Conservation (phyloP, 2,113 vertebrate species). For the Poeciliopsis prolifica region DNA sequence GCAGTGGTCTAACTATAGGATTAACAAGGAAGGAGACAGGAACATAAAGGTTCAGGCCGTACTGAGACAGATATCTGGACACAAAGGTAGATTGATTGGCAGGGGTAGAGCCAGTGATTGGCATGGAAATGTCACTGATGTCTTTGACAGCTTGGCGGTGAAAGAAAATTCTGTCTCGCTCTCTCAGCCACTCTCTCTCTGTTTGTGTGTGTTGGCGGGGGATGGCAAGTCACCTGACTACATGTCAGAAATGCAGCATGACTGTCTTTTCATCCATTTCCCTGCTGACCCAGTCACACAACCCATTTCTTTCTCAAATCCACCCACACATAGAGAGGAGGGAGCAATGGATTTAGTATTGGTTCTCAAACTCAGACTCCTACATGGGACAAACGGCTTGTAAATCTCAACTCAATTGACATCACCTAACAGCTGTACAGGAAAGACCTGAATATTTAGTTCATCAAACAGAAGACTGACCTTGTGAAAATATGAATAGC, state of each 20-base stretch:
- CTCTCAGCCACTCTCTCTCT: conserved; percentile 1
- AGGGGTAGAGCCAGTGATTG: conserved; percentile 53
- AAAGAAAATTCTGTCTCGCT: conserved; percentile 2
- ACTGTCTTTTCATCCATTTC: conserved; percentile 41
- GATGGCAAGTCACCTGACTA: conserved; percentile 43
- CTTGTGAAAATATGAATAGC: neutral
- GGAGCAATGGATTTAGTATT: neutral
- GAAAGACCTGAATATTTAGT: neutral
- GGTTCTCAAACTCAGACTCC: neutral
- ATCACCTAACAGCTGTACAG: neutral
- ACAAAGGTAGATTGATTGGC: conserved; percentile 59
- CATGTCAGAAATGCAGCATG: conserved; percentile 38
- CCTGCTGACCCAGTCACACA: conserved; percentile 38
- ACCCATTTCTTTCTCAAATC: neutral
- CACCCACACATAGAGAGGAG: neutral
- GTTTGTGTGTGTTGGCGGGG: neutral
- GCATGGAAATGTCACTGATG: conserved; percentile 60
- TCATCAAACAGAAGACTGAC: neutral
- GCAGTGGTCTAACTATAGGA: conserved; percentile 18
- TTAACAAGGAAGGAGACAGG: conserved; percentile 16
- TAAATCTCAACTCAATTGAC: neutral
- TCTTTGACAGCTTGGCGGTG: conserved; percentile 58
- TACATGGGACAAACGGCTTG: neutral
- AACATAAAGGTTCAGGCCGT: conserved; percentile 2
- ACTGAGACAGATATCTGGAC: conserved; percentile 46